Evolutionary conservation across 2,888 invertebrate genomes (phyloP).

Genomic region (Tipula vernalis): DNA sequence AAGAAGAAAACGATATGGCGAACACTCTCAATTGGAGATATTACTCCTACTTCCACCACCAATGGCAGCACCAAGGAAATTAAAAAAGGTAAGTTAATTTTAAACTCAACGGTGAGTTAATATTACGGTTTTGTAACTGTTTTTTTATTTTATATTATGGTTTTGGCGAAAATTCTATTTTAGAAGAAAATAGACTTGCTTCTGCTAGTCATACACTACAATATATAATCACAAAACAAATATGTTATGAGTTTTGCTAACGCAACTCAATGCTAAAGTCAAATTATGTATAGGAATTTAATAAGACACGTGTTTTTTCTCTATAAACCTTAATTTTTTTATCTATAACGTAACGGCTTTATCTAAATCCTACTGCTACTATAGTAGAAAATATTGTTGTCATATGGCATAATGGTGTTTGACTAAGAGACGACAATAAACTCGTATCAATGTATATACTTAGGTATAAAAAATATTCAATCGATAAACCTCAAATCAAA

Average conservation of each 20-base stretch:
- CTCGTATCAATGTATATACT: too few relatives aligned
- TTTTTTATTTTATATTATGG: not conserved
- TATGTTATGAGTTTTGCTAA: not conserved
- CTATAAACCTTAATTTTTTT: not conserved
- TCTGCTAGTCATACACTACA: not conserved
- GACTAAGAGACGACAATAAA: too few relatives aligned
- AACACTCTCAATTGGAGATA: slow-evolving; percentile 39
- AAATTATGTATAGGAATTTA: not conserved
- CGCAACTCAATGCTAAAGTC: not conserved
- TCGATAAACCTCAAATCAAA: too few relatives aligned
- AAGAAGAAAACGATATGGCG: slow-evolving; percentile 50
- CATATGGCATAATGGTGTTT: not conserved
- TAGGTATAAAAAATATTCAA: too few relatives aligned
- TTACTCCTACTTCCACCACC: not conserved
- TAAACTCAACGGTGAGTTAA: not conserved
- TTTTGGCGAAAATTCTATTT: not conserved
- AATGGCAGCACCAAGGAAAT: slow-evolving; percentile 9
- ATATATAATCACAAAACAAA: not conserved
- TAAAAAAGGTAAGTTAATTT: slow-evolving; percentile 12
- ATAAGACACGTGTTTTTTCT: not conserved
- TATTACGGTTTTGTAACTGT: not conserved
- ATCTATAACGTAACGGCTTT: not conserved
- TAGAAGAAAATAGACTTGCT: not conserved
- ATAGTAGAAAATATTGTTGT: not conserved
- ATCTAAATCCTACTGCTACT: not conserved